Evolutionary conservation across 2,797 vertebrate species (phyloP).

Genomic region (Channallabes apus): DNA sequence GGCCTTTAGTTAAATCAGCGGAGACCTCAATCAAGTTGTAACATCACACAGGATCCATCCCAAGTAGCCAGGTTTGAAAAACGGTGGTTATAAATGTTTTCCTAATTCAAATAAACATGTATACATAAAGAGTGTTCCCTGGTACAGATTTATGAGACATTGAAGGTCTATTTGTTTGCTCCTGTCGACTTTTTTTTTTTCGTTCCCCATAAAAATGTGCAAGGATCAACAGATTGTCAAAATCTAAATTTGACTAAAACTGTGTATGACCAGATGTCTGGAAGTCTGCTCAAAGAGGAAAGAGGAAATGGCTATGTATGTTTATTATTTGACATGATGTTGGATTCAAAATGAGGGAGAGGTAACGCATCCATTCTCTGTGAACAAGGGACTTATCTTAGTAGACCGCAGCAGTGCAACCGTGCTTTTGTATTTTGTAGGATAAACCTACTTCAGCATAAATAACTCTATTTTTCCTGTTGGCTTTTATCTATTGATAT

Average conservation of each 20-base stretch:
- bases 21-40: conserved; percentile 84
- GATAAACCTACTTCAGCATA: conserved; percentile 53
- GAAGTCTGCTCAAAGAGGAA: not conserved
- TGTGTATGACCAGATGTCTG: conserved; percentile 26
- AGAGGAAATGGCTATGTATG: conserved; percentile 14
- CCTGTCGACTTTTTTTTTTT: conserved; percentile 52
- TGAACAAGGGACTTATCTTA: conserved; percentile 44
- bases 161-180: conserved; percentile 55
- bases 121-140: conserved; percentile 26
- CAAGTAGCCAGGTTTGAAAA: conserved; percentile 66
- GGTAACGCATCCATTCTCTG: conserved; percentile 27
- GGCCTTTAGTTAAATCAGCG: conserved; percentile 78
- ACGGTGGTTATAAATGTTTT: conserved; percentile 26
- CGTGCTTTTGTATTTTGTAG: conserved; percentile 58
- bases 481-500: conserved; percentile 57
- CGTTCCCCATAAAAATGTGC: conserved; percentile 26
- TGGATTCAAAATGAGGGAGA: conserved; percentile 16
- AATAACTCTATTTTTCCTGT: conserved; percentile 60
- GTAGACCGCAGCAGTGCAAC: conserved; percentile 51
- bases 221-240: conserved; percentile 34
- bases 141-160: conserved; percentile 57
- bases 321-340: conserved; percentile 26
- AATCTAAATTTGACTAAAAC: conserved; percentile 36
- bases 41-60: conserved; percentile 35
- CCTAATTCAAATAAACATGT: conserved; percentile 34